Conservation (phyloP, 2,113 vertebrate species). For the Aix galericulata region DNA sequence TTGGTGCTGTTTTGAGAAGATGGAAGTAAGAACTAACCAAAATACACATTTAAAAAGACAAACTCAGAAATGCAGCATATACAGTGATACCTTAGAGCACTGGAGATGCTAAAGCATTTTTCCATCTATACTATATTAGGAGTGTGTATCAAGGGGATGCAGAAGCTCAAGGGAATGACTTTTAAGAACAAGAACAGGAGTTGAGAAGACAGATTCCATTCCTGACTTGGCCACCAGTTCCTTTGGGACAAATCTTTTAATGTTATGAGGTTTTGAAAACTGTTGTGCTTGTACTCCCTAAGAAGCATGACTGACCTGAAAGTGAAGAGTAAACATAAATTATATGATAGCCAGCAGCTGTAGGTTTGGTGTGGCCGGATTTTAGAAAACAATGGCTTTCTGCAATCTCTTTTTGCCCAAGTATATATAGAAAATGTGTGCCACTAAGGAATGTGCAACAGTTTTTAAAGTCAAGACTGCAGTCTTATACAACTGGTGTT, state of each 20-base stretch:
- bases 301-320: background rate
- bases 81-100: background rate
- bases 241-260: background rate
- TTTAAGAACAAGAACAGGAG: background rate
- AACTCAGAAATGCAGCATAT: background rate
- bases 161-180: background rate
- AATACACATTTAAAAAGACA: background rate
- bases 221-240: background rate
- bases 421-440: rapidly evolving
- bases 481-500: background rate
- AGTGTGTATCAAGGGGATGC: background rate
- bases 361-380: background rate
- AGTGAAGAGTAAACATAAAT: background rate
- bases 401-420: background rate
- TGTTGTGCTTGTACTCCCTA: background rate
- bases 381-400: background rate
- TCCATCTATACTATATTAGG: background rate
- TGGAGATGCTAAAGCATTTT: rapidly evolving
- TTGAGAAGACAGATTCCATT: background rate
- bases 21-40: background rate
- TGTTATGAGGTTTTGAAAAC: background rate
- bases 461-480: background rate
- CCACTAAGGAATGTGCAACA: background rate
- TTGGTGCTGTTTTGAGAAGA: background rate
- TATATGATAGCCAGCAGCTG: background rate